These are phyloP conservation scores for Noctua pronuba DNA, from an alignment of 2,888 invertebrate genomes.

Conservation along the genomic window DNA sequence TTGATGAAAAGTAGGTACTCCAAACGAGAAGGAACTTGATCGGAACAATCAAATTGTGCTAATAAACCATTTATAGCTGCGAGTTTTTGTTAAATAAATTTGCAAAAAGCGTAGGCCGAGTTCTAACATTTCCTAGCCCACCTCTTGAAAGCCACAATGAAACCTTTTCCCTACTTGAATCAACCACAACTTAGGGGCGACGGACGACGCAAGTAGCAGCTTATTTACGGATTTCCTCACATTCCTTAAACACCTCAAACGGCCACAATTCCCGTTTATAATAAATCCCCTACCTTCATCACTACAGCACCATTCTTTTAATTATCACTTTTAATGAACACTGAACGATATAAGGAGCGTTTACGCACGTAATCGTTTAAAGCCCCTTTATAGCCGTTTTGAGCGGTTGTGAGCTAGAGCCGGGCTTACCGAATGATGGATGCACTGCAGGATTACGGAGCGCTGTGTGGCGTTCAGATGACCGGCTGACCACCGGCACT, in stretches of 20 bases:
- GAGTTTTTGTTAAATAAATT: neutral
- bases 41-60: slow-evolving; percentile 6
- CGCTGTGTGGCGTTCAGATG: slow-evolving; percentile 74
- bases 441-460: slow-evolving; percentile 81
- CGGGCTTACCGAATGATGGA: slow-evolving; percentile 83
- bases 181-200: slow-evolving; percentile 41
- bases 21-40: slow-evolving; percentile 9
- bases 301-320: slow-evolving; percentile 67
- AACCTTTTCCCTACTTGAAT: slow-evolving; percentile 44
- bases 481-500: slow-evolving; percentile 65
- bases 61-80: neutral
- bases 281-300: slow-evolving; percentile 45
- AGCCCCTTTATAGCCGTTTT: slow-evolving; percentile 81
- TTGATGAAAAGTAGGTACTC: neutral
- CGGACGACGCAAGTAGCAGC: slow-evolving; percentile 40
- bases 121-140: slow-evolving; percentile 1
- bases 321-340: slow-evolving; percentile 74
- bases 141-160: slow-evolving; percentile 19
- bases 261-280: slow-evolving; percentile 30
- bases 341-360: slow-evolving; percentile 76
- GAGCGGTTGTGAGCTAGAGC: slow-evolving; percentile 80
- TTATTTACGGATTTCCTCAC: slow-evolving; percentile 51
- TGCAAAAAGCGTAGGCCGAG: neutral
- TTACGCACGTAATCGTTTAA: slow-evolving; percentile 82
- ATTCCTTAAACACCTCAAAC: slow-evolving; percentile 46